A percentile compares a stretch with the other conserved stretches of the same genome.
Evolutionary conservation across 1,140 invertebrate species (phyloP).

Genomic region (Caenorhabditis brenneri): DNA sequence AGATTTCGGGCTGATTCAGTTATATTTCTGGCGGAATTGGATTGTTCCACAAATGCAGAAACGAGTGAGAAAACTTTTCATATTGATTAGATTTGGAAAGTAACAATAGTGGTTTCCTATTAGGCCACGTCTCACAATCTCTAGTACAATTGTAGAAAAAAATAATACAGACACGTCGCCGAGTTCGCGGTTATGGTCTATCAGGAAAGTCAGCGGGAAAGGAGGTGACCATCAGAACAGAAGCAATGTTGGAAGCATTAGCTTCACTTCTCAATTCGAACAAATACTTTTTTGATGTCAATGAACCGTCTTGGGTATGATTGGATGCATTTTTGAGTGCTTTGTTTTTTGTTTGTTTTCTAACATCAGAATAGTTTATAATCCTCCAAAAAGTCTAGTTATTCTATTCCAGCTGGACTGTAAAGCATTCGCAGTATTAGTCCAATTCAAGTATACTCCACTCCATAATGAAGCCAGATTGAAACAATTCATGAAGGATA

Average conservation of each 20-base stretch:
- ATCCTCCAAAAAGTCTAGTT: no score
- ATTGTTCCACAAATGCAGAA: conserved; percentile 25
- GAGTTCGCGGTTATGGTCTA: conserved; percentile 1
- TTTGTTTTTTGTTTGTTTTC: no score
- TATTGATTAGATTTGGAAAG: no score
- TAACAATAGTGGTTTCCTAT: no score
- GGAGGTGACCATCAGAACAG: neutral
- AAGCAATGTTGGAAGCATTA: conserved; percentile 4
- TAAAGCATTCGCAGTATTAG: conserved; percentile 9
- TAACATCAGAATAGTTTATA: no score
- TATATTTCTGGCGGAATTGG: conserved; percentile 32
- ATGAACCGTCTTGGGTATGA: conserved; percentile 22
- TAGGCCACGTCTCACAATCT: no score
- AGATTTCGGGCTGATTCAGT: neutral
- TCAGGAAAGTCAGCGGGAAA: conserved; percentile 12
- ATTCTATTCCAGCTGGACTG: neutral
- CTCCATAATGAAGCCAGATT: neutral
- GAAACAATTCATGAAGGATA: conserved; percentile 27
- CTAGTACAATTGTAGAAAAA: no score
- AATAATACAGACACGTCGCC: neutral
- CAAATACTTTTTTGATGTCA: conserved; percentile 29
- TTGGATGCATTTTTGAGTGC: no score
- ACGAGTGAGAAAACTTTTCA: neutral
- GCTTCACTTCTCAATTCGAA: conserved; percentile 15
- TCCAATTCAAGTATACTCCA: conserved; percentile 21